A percentile compares a stretch with the other conserved stretches of the same genome.
Conservation (phyloP, 2,113 vertebrate species). For the Mirounga angustirostris region DNA sequence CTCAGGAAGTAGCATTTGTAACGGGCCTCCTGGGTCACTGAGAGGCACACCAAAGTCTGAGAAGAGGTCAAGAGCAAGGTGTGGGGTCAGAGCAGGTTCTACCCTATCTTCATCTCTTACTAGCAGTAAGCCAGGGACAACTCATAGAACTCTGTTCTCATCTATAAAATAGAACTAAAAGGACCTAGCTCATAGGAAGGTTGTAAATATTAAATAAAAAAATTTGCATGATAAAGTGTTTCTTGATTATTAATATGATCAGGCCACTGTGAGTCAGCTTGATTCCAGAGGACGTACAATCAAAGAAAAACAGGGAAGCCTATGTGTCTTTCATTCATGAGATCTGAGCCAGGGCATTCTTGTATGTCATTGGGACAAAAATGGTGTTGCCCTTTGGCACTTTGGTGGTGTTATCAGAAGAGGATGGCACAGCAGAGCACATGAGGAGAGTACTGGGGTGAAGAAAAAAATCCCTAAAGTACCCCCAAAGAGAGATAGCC, state of each 20-base stretch:
- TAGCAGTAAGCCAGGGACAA: neutral
- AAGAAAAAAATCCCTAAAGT: neutral
- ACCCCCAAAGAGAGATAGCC: neutral
- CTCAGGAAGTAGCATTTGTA: neutral
- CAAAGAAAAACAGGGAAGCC: neutral
- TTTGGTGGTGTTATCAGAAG: neutral
- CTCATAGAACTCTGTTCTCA: neutral
- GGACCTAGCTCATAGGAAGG: neutral
- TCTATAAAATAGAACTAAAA: neutral
- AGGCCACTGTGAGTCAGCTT: neutral
- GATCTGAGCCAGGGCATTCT: neutral
- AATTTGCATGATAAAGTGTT: neutral
- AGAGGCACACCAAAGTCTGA: neutral
- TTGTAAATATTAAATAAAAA: neutral
- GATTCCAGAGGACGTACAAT: neutral
- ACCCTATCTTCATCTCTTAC: neutral
- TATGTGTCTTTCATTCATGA: neutral
- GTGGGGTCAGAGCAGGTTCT: too few species aligned
- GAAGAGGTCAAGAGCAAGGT: neutral
- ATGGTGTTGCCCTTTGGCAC: neutral
- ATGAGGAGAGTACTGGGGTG: neutral
- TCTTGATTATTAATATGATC: neutral
- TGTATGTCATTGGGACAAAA: neutral
- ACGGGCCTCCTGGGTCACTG: neutral
- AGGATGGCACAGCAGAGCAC: neutral